These are phyloP conservation scores for Hydrotaea diabolus DNA, from an alignment of 2,888 invertebrate species.

Conservation along the genomic window DNA sequence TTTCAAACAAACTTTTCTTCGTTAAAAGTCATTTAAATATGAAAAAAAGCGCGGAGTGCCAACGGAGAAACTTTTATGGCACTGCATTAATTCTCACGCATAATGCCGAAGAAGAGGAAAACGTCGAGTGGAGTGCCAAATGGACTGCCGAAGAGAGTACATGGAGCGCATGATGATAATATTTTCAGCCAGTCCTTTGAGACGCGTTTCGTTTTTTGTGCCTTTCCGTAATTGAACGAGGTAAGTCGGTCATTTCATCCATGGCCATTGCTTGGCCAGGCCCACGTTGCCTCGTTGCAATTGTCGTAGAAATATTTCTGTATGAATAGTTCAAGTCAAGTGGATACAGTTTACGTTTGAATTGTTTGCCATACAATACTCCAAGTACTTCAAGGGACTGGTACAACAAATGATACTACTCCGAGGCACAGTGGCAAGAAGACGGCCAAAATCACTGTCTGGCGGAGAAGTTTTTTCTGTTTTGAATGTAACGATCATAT, in stretches of 20 bases:
- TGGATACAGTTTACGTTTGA: conserved; percentile 58
- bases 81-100: conserved; percentile 14
- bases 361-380: conserved; percentile 51
- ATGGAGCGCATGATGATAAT: conserved; percentile 14
- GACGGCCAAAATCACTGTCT: no score
- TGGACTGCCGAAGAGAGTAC: no score
- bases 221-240: conserved; percentile 41
- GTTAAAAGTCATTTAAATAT: conserved; percentile 60
- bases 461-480: no score
- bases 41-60: conserved; percentile 29
- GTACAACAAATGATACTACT: conserved; percentile 23
- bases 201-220: not conserved
- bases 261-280: not conserved
- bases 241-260: conserved; percentile 62
- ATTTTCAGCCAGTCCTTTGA: conserved; percentile 46
- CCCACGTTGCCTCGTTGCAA: not conserved
- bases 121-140: not conserved
- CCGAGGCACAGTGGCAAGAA: not conserved
- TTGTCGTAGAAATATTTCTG: conserved; percentile 33
- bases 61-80: conserved; percentile 13
- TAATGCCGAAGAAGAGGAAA: not conserved
- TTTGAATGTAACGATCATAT: no score
- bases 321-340: conserved; percentile 57
- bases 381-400: not conserved
- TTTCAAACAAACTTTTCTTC: conserved; percentile 55